Conservation (phyloP, 2,113 vertebrate species). For the Misgurnus anguillicaudatus region DNA sequence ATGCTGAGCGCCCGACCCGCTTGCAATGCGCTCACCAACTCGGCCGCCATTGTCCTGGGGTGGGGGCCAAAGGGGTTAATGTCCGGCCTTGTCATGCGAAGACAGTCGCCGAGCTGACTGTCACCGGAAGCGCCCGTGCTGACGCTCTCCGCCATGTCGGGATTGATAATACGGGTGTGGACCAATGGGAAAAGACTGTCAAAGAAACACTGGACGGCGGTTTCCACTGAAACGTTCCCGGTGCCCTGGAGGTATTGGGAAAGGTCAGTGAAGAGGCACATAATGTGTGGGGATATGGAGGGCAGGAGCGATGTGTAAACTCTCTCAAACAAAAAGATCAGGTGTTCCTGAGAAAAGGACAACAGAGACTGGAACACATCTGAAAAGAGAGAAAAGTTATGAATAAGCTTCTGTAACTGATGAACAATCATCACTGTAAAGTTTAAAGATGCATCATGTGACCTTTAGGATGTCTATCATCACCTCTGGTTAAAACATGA, state of each 20-base stretch:
- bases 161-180: constrained; percentile 83
- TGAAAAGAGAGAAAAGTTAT: constrained; percentile 58
- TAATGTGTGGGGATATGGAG: constrained; percentile 78
- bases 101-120: constrained; percentile 78
- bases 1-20: constrained; percentile 78
- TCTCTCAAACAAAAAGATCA: constrained; percentile 82
- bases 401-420: neutral
- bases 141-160: constrained; percentile 60
- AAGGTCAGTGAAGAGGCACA: constrained; percentile 83
- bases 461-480: too few relatives aligned
- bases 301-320: constrained; percentile 79
- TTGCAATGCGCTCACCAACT: constrained; percentile 76
- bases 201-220: constrained; percentile 79
- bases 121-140: constrained; percentile 23
- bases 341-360: constrained; percentile 81
- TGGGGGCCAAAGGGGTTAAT: constrained; percentile 85
- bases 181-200: constrained; percentile 86
- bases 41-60: constrained; percentile 73
- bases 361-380: constrained; percentile 86
- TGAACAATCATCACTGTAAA: neutral
- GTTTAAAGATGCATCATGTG: too few relatives aligned
- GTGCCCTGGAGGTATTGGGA: constrained; percentile 82
- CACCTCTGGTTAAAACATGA: too few relatives aligned
- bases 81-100: constrained; percentile 84
- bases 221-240: constrained; percentile 79